Conservation (phyloP, 2,797 vertebrate species). For the Pangasius djambal region DNA sequence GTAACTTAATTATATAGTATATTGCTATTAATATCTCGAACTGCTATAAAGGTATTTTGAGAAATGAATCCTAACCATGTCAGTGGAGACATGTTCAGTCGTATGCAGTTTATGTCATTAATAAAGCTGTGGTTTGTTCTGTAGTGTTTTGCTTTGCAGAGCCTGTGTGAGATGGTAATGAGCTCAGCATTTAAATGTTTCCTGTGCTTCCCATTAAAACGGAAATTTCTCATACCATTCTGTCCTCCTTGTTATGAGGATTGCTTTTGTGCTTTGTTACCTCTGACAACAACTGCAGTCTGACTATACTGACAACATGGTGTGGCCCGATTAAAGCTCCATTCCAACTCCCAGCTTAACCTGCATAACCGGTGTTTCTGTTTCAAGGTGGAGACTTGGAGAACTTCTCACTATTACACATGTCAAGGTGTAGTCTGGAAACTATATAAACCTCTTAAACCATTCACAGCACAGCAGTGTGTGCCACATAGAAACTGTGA, state of each 20-base stretch:
- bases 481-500: no score
- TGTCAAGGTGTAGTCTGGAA: not conserved
- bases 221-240: not conserved
- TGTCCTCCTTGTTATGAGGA: no score
- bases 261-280: not conserved
- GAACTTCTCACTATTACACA: not conserved
- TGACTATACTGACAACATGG: not conserved
- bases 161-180: not conserved
- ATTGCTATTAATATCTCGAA: not conserved
- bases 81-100: not conserved
- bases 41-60: not conserved
- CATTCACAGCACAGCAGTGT: not conserved
- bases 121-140: not conserved
- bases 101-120: no score
- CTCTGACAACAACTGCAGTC: not conserved
- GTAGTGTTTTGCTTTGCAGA: not conserved
- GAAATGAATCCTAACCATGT: not conserved
- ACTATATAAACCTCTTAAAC: not conserved
- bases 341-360: not conserved
- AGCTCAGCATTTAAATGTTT: not conserved
- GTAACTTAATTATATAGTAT: not conserved
- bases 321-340: not conserved
- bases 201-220: not conserved
- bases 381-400: not conserved
- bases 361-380: not conserved